These are phyloP conservation scores for Oceanites oceanicus DNA, from an alignment of 2,113 vertebrate genomes.

Conservation along the genomic window DNA sequence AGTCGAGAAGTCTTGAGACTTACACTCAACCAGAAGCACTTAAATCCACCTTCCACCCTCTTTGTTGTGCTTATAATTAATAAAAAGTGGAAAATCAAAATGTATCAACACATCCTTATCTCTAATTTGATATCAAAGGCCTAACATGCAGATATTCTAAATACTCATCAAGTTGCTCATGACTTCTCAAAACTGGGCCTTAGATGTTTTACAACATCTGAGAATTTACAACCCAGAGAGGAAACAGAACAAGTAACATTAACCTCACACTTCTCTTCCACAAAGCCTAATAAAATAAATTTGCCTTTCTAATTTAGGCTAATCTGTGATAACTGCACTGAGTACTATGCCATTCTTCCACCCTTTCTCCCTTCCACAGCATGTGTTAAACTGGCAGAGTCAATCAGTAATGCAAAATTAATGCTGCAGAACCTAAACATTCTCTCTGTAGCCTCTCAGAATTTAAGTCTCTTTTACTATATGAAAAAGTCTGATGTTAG, in stretches of 20 bases:
- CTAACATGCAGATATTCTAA: not conserved
- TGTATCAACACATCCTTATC: not conserved
- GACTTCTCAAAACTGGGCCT: not conserved
- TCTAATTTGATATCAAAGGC: not conserved
- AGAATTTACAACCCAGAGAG: not conserved
- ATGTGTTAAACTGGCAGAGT: not conserved
- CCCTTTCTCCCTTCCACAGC: not conserved
- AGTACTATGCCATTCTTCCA: not conserved
- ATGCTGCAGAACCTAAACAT: not conserved
- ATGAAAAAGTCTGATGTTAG: not conserved
- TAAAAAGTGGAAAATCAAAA: not conserved
- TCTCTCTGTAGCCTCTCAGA: not conserved
- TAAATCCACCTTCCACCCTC: not conserved
- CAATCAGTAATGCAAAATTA: not conserved
- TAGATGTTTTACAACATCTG: not conserved
- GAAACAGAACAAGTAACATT: not conserved
- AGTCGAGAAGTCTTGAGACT: not conserved
- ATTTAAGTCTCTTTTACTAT: not conserved
- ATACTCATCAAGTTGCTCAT: not conserved
- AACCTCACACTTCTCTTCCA: not conserved
- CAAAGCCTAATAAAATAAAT: not conserved
- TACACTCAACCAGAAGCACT: not conserved
- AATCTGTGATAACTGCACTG: not conserved
- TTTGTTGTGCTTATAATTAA: not conserved
- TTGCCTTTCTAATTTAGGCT: not conserved